A percentile compares a stretch with the other conserved stretches of the same genome.
phyloP scores from a whole-genome alignment of 1,140 invertebrate genomes.

The Solen grandis region DNA sequence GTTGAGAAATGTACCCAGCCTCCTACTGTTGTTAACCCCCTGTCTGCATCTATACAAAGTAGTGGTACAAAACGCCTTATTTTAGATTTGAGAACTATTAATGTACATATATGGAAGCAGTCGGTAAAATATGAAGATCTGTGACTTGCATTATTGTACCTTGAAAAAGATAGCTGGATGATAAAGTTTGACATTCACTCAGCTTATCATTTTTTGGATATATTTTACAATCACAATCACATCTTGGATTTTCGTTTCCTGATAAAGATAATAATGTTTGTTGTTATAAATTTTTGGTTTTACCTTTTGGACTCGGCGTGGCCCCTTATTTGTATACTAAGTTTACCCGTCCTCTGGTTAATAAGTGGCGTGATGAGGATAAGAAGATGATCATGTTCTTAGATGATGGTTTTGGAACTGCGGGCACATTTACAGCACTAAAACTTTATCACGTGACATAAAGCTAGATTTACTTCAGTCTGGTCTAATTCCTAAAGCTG shows the following conservation, averaged over 20 bases:
- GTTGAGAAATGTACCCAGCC: conserved; percentile 3
- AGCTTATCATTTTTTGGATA: conserved; percentile 50
- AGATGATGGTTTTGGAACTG: conserved; percentile 34
- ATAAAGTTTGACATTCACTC: conserved; percentile 51
- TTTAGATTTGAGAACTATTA: conserved; percentile 53
- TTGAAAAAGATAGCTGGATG: conserved; percentile 2
- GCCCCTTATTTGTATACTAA: conserved; percentile 47
- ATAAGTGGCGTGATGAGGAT: conserved; percentile 33
- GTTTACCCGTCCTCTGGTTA: conserved; percentile 26
- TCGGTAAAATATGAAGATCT: conserved; percentile 43
- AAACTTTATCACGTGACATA: background rate
- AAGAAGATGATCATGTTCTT: conserved; percentile 32
- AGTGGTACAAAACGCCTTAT: conserved; percentile 47
- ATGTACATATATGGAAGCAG: conserved; percentile 44
- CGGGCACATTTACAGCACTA: background rate
- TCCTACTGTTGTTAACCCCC: conserved; percentile 31
- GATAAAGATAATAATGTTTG: background rate
- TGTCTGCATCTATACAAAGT: conserved; percentile 52
- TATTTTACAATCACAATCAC: background rate
- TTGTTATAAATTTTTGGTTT: conserved; percentile 42
- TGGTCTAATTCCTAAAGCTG: conserved; percentile 19
- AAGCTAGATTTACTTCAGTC: conserved; percentile 13
- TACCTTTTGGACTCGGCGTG: conserved; percentile 40
- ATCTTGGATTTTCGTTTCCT: background rate
- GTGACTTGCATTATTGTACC: conserved; percentile 7